Evolutionary conservation across 2,797 vertebrate genomes (phyloP).

Genomic region (Choloepus didactylus): DNA sequence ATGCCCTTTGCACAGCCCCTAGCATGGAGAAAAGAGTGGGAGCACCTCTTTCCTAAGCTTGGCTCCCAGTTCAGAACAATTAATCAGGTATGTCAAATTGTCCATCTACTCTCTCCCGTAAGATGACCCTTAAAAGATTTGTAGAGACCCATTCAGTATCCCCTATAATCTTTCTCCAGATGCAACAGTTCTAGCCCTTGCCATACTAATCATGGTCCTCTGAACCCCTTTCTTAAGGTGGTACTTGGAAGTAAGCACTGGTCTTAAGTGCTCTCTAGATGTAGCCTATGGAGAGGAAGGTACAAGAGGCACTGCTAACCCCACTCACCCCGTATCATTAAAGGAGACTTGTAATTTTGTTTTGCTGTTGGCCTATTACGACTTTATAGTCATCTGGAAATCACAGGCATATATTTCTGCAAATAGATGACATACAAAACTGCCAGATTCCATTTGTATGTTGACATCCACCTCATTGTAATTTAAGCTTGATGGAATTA

Average conservation of each 20-base stretch:
- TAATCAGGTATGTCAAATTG: not conserved
- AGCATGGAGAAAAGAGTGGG: not conserved
- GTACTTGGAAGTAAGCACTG: too few relatives aligned
- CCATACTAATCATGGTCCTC: fast-evolving
- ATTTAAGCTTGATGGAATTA: too few relatives aligned
- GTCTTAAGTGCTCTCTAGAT: not conserved
- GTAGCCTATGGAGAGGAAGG: too few relatives aligned
- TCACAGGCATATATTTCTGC: not conserved
- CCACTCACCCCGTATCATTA: not conserved
- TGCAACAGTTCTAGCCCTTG: fast-evolving
- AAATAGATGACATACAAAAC: not conserved
- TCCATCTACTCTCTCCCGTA: not conserved
- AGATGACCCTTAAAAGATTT: not conserved
- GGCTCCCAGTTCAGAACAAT: not conserved
- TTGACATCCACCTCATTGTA: fast-evolving
- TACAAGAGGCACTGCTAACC: not conserved
- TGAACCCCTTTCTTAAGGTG: not conserved
- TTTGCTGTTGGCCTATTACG: not conserved
- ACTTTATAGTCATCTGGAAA: not conserved
- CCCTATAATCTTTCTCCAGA: not conserved
- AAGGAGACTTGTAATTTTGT: too few relatives aligned
- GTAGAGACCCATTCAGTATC: fast-evolving
- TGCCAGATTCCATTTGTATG: too few relatives aligned
- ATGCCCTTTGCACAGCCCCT: not conserved
- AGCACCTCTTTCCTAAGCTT: not conserved